Conservation (phyloP, 30 jellyfish, hydroid and myxozoan genomes). For the Turritopsis rubra region DNA sequence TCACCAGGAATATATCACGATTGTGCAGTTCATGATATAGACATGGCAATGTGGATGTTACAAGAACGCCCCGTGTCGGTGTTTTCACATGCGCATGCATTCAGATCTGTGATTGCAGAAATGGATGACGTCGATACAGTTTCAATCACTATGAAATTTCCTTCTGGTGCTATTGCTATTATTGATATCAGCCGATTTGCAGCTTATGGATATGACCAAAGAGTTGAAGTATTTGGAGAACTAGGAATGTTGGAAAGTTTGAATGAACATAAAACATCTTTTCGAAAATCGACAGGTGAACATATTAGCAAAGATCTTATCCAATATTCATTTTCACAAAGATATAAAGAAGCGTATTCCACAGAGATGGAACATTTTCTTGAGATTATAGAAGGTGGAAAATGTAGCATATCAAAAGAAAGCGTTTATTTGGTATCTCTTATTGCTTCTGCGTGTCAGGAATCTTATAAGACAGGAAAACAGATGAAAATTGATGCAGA, state of each 20-base stretch:
- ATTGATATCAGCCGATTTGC: conserved; percentile 81
- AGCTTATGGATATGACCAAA: conserved; percentile 93
- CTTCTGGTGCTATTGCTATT: conserved; percentile 73
- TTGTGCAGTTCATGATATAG: conserved; percentile 93
- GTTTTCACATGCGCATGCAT: conserved; percentile 84
- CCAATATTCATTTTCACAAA: conserved; percentile 56
- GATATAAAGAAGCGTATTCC: conserved; percentile 64
- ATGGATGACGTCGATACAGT: conserved; percentile 88
- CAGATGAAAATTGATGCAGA: conserved; percentile 35
- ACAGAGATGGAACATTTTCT: conserved; percentile 73
- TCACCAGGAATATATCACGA: conserved; percentile 96
- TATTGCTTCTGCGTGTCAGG: conserved; percentile 91
- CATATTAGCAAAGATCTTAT: conserved; percentile 48
- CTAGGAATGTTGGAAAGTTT: conserved; percentile 85
- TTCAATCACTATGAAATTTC: conserved; percentile 72
- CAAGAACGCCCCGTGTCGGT: conserved; percentile 66
- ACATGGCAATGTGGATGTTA: conserved; percentile 73
- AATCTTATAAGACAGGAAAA: conserved; percentile 73
- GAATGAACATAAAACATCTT: conserved; percentile 45
- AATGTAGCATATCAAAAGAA: conserved; percentile 30
- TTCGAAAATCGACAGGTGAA: conserved; percentile 43
- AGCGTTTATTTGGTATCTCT: conserved; percentile 50
- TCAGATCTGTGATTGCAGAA: conserved; percentile 34
- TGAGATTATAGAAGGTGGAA: conserved; percentile 59
- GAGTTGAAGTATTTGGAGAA: conserved; percentile 89